phyloP scores from a whole-genome alignment of 2,888 invertebrate species.

The Pheosia gnoma region DNA sequence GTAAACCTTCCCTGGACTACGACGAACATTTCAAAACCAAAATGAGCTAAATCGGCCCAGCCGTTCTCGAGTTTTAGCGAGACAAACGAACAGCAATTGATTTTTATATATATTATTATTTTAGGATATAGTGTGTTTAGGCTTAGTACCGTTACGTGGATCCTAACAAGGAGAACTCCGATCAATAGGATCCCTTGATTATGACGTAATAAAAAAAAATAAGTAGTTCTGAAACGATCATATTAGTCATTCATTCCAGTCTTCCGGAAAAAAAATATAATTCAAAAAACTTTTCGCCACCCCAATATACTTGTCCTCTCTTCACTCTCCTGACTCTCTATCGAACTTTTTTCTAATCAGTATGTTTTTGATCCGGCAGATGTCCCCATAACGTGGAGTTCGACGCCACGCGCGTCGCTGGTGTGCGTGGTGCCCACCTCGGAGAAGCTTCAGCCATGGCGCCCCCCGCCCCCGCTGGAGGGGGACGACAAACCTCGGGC shows the following conservation, averaged over 20 bases:
- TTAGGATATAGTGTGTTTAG: too few species aligned
- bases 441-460: conserved; percentile 45
- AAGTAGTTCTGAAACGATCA: background rate
- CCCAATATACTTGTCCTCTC: too few species aligned
- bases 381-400: conserved; percentile 70
- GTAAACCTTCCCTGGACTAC: too few species aligned
- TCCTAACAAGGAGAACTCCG: too few species aligned
- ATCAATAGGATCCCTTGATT: background rate
- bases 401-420: conserved; percentile 56
- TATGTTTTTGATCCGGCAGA: conserved; percentile 45
- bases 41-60: too few species aligned
- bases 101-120: too few species aligned
- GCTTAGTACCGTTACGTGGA: too few species aligned
- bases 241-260: background rate
- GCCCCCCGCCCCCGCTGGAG: conserved; percentile 66
- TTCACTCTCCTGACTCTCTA: too few species aligned
- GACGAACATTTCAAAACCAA: too few species aligned
- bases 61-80: too few species aligned
- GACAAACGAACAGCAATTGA: too few species aligned
- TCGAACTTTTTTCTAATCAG: conserved; percentile 3
- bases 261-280: background rate
- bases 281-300: background rate
- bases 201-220: background rate
- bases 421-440: conserved; percentile 62
- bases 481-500: conserved; percentile 50